Evolutionary conservation across 2,888 invertebrate species (phyloP), one percentile per base, ranked within the genome.

Genomic region (Isotomurus palustris): DNA sequence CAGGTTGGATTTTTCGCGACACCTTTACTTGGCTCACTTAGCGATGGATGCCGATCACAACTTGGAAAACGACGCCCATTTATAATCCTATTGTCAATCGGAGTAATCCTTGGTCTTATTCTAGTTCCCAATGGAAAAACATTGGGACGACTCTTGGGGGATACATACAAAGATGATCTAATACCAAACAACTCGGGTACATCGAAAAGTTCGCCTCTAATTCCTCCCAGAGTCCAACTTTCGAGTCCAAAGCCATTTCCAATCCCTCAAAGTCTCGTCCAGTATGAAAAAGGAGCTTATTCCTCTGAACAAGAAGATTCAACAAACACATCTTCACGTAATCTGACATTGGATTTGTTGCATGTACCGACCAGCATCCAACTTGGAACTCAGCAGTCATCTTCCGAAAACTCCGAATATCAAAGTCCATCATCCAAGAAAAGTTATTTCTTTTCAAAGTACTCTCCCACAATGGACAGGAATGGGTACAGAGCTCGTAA

Each of bases 41-140:
- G 93, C 75, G 96, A 95, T 77, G 82, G 91, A 55, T 95, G 95
- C 74, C 82, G 84, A 48, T 81, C 85, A 4, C 81, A 79, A 60
- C 82, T 87, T 68, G 96, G 96, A 6, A 81, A 95, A 57, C 80
- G 95, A 71, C 80, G 95, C 68, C 95, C 95, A 0, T 96, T 96
- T 74, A 94, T 96, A 70, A 79, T 94, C 17, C 75, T 91, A 17
- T 81, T 95, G 75, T 91, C 94, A 0, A 76, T 92, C 60, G 95
- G 95, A 56, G 92, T 95, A 24, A 79, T 95, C 54, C 74, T 94
- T 48, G 95, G 95, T 43, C 78, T 95, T 58, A 78, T 93, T 50
- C 77, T 95, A 59, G 93, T 96, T 0, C 95, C 95, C 1, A 94
- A 94, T 73, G 94, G 95, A 1, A 89, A 91, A 77, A 77, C 81